These are phyloP conservation scores for Reinhardtius hippoglossoides DNA, from an alignment of 2,113 vertebrate species.

Conservation along the genomic window DNA sequence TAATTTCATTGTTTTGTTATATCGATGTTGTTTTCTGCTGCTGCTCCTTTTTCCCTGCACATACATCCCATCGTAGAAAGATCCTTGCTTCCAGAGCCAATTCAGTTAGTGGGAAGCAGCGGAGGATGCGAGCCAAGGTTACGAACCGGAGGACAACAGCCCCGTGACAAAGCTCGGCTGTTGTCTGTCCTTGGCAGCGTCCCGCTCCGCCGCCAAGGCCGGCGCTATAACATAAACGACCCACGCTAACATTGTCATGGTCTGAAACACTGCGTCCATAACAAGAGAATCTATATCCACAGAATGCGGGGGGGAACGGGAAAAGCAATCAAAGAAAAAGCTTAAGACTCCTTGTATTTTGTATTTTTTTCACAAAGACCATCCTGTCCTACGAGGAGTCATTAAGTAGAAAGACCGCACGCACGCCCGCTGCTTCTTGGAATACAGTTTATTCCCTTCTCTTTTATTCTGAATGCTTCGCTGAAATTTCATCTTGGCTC, in stretches of 20 bases:
- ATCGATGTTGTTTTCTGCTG: constrained; percentile 18
- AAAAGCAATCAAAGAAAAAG: constrained; percentile 75
- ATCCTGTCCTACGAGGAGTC: constrained; percentile 38
- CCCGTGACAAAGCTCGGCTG: constrained; percentile 65
- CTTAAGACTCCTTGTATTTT: neutral
- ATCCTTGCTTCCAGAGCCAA: constrained; percentile 41
- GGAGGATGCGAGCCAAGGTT: constrained; percentile 69
- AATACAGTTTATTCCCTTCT: constrained; percentile 60
- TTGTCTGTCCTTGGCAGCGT: constrained; percentile 65
- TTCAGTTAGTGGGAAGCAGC: constrained; percentile 69
- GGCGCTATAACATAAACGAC: constrained; percentile 26
- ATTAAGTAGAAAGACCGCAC: constrained; percentile 63
- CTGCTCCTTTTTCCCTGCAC: constrained; percentile 16
- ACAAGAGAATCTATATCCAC: constrained; percentile 32
- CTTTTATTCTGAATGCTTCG: constrained; percentile 53
- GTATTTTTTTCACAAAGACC: constrained; percentile 4
- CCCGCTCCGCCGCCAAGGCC: constrained; percentile 34
- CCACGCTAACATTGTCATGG: constrained; percentile 24
- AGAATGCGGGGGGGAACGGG: constrained; percentile 22
- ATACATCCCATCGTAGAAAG: constrained; percentile 54
- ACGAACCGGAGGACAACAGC: constrained; percentile 68
- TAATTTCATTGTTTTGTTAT: constrained; percentile 7
- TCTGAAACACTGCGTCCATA: constrained; percentile 22
- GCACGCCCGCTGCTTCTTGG: constrained; percentile 27
- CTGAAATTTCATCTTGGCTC: constrained; percentile 73